Conservation (phyloP, 2,888 invertebrate genomes). For the Sesia apiformis region DNA sequence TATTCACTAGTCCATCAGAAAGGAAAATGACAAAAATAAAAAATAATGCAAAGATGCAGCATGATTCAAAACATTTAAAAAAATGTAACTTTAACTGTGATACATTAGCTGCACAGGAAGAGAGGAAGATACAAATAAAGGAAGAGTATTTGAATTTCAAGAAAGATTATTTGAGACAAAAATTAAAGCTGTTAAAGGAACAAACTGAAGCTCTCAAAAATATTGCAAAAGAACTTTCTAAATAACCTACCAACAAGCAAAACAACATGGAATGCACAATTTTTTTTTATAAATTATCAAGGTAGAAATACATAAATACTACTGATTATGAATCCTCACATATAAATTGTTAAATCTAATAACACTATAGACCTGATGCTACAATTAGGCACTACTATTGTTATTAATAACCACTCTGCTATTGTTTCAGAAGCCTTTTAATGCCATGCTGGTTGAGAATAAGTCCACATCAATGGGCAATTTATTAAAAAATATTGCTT, state of each 20-base stretch:
- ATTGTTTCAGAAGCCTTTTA: no score
- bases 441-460: no score
- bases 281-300: no score
- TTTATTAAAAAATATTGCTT: no score
- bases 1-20: slow-evolving; percentile 21
- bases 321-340: no score
- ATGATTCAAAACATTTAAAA: slow-evolving; percentile 27
- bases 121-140: slow-evolving; percentile 48
- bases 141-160: slow-evolving; percentile 59
- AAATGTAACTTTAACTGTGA: slow-evolving; percentile 53
- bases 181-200: slow-evolving; percentile 48
- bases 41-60: slow-evolving; percentile 14
- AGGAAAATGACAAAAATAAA: slow-evolving; percentile 21
- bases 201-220: slow-evolving; percentile 59
- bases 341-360: no score
- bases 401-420: no score
- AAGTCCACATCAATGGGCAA: no score
- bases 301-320: no score
- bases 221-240: slow-evolving; percentile 51
- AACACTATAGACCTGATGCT: no score
- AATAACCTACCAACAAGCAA: not conserved
- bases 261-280: no score
- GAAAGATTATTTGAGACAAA: slow-evolving; percentile 58
- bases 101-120: slow-evolving; percentile 43
- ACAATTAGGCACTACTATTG: no score